Base-by-base conservation (phyloP, 2,888 invertebrate species). In the Trissolcus brochymenae region DNA sequence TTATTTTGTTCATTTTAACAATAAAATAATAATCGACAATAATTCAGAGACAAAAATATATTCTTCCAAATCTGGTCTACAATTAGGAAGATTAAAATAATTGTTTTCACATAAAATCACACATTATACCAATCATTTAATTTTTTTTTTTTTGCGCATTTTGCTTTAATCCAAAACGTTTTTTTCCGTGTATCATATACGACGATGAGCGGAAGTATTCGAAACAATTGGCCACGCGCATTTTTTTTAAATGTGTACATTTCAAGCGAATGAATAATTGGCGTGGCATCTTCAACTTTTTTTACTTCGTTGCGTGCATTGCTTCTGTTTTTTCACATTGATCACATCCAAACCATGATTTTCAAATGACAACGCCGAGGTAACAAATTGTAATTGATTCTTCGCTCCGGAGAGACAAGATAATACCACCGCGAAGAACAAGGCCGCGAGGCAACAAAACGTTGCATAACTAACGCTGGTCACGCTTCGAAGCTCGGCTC, bases 401-500 rank as follows among this genome's bases (percentile, higher is more conserved):
- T 81, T 82, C 78, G 81, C 80, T 83, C 83, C 78, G 82, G 21
- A 70, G 82, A 35, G 35, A 35, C 82, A 80, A 84, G 82, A 84
- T 84, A 87, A 86, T 85, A 84, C 82, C 82, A 82, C 81, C 83
- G 81, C 84, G 81, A 75, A 82, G 80, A 83, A 82, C 86, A 87
- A 87, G 87, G 87, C 82, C 86, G 82, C 81, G 80, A 80, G 79
- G 84, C 83, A 86, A 84, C 85, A 81, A 86, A 85, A 84, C 82
- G 85, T 88, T 88, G 87, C 88, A 87, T 88, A 89, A 89, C 85
- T 82, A 85, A 85, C 80, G 78, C 82, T 82, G 85, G 88, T 88
- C 85, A 88, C 87, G 87, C 87, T 88, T 82, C 83, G 82, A 76
- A 80, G 76, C 74, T 80, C 61, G 68, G 73, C 66, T 80, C 78